A percentile compares a stretch with the other conserved stretches of the same genome.
These are phyloP conservation scores for Colaptes auratus DNA, from an alignment of 2,113 vertebrate species.

Conservation along the genomic window DNA sequence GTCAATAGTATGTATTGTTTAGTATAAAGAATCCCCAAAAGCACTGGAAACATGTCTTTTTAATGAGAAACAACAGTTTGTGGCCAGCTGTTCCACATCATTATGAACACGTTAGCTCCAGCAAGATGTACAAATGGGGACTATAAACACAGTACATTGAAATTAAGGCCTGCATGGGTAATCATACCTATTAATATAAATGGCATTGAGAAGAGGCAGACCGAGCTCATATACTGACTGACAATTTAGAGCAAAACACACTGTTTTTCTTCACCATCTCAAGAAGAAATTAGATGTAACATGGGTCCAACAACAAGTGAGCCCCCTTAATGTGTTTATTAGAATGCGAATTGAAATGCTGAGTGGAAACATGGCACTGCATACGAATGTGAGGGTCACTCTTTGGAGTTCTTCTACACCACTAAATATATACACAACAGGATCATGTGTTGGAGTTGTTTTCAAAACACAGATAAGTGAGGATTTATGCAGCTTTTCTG, in stretches of 20 bases:
- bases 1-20: conserved; percentile 48
- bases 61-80: conserved; percentile 70
- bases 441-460: neutral
- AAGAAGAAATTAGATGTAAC: conserved; percentile 30
- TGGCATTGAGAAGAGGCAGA: conserved; percentile 38
- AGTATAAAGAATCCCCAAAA: conserved; percentile 62
- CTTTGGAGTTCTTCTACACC: neutral
- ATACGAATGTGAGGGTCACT: neutral
- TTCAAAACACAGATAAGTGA: neutral
- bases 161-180: conserved; percentile 60
- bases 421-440: neutral
- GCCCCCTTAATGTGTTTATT: conserved; percentile 14
- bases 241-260: conserved; percentile 53
- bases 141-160: conserved; percentile 41
- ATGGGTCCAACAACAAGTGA: conserved; percentile 1
- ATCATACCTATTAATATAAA: conserved; percentile 65
- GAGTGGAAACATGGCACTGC: neutral
- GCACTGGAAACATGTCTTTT: conserved; percentile 60
- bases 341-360: conserved; percentile 27
- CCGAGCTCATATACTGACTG: conserved; percentile 33
- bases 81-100: conserved; percentile 64
- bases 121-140: conserved; percentile 53
- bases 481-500: conserved; percentile 1
- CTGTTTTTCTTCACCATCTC: conserved; percentile 37
- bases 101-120: conserved; percentile 53